phyloP scores from a whole-genome alignment of 2,797 vertebrate species.

The Falco naumanni region DNA sequence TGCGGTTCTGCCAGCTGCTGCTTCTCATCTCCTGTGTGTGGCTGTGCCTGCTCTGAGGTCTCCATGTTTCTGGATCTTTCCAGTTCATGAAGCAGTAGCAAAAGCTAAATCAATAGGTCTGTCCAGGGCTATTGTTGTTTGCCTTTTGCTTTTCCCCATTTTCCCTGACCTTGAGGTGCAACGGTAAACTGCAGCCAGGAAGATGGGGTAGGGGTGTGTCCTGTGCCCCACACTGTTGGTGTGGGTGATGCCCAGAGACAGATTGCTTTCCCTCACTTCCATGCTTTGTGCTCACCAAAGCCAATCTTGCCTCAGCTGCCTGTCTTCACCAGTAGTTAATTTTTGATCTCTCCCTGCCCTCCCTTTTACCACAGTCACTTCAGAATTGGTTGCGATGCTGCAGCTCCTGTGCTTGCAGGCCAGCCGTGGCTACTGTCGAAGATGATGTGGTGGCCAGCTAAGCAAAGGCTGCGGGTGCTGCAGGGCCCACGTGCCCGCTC shows the following conservation, averaged over 20 bases:
- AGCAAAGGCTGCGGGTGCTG: constrained; percentile 35
- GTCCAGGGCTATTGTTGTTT: background rate
- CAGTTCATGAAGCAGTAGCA: background rate
- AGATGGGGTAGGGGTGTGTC: background rate
- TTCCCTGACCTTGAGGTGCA: constrained; percentile 70
- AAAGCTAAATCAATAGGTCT: constrained; percentile 2
- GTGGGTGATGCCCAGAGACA: background rate
- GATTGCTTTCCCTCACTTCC: background rate
- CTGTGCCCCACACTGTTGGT: background rate
- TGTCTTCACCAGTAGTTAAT: background rate
- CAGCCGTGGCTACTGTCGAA: background rate
- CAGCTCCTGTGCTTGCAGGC: background rate
- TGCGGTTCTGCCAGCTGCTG: background rate
- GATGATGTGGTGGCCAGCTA: background rate
- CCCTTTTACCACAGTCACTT: background rate
- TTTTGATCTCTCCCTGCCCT: background rate
- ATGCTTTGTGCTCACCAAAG: background rate
- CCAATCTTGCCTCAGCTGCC: background rate
- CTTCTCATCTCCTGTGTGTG: background rate
- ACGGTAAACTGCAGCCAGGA: background rate
- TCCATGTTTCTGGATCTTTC: constrained; percentile 58
- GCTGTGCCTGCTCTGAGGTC: background rate
- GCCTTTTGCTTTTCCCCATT: background rate
- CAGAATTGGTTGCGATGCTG: background rate
- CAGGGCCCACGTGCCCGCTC: background rate